Conservation (phyloP, 2,797 vertebrate species). For the Sorex maritimensis region DNA sequence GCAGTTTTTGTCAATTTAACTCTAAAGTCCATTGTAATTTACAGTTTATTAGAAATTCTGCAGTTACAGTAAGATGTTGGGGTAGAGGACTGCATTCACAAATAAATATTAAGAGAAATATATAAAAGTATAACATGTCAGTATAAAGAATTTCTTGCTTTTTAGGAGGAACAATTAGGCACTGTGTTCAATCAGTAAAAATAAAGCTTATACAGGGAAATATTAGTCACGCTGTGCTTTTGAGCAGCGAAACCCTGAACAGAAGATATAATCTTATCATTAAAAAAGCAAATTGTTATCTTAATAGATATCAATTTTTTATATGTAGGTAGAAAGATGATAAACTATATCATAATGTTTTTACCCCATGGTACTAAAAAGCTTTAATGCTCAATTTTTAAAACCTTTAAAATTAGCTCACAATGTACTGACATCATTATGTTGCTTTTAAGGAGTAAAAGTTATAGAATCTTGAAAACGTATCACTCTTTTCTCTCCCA, state of each 20-base stretch:
- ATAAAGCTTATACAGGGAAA: not conserved
- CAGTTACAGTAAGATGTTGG: not conserved
- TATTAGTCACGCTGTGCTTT: not conserved
- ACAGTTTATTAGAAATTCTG: not conserved
- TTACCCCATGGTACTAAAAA: not conserved
- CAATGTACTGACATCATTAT: not conserved
- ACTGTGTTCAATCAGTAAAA: not conserved
- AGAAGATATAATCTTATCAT: not conserved
- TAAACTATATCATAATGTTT: not conserved
- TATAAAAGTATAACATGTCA: not conserved
- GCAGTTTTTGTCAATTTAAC: not conserved
- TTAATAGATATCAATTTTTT: not conserved
- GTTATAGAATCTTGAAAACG: not conserved
- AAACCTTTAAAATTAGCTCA: not conserved
- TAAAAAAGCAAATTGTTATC: not conserved
- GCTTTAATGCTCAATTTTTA: not conserved
- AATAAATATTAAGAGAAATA: not conserved
- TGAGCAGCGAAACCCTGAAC: not conserved
- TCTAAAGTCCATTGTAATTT: too few relatives aligned
- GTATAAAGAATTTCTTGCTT: not conserved
- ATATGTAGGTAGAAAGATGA: not conserved
- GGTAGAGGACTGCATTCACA: not conserved
- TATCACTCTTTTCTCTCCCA: not conserved
- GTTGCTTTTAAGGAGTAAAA: constrained; percentile 31
- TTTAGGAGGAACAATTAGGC: too few relatives aligned